Conservation (phyloP, 2,113 vertebrate species). For the Pomatostomus ruficeps region DNA sequence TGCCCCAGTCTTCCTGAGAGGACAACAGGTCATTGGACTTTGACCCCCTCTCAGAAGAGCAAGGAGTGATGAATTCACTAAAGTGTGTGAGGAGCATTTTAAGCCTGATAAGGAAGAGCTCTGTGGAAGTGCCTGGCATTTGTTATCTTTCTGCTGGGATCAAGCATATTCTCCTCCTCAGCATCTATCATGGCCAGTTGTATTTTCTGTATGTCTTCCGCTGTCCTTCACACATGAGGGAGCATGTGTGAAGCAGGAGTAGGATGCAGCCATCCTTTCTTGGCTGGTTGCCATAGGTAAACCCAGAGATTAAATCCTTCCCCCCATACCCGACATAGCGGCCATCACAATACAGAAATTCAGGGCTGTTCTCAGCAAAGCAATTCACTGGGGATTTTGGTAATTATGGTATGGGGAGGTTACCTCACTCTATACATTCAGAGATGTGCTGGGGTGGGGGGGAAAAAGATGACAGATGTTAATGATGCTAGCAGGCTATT, state of each 20-base stretch:
- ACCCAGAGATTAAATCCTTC: background rate
- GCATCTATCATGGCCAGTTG: background rate
- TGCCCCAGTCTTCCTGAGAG: background rate
- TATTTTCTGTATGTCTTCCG: background rate
- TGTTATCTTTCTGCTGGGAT: background rate
- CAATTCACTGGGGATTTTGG: background rate
- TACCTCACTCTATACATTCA: background rate
- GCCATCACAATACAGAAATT: background rate
- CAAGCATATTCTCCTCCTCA: background rate
- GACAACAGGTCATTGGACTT: background rate
- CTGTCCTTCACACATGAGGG: background rate
- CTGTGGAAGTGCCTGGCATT: background rate
- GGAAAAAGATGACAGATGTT: background rate
- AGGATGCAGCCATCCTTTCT: background rate
- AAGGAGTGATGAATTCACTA: background rate
- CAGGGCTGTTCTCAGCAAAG: background rate
- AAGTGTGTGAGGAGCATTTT: background rate
- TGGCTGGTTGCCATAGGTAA: background rate
- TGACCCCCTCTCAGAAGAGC: background rate
- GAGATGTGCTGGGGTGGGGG: background rate
- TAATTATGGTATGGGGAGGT: background rate
- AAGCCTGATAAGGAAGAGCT: background rate
- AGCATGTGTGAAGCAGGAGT: background rate
- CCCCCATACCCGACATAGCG: accelerated
- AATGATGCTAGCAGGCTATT: background rate